Conservation (phyloP, 1,140 invertebrate species). For the Mycetomoellerius zeteki region DNA sequence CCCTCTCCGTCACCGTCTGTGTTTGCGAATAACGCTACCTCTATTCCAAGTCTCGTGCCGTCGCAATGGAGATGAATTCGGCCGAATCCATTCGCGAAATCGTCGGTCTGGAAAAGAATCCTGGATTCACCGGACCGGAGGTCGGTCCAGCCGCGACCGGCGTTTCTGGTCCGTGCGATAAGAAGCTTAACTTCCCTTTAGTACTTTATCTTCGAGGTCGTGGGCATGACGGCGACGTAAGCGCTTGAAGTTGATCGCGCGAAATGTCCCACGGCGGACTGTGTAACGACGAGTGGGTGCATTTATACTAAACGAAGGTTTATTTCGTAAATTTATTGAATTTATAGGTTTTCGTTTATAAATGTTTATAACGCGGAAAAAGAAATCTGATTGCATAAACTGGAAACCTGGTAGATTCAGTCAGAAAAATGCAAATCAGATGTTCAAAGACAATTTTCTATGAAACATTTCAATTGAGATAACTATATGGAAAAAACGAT, state of each 20-base stretch:
- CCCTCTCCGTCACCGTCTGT: conserved; percentile 14
- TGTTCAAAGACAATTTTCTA: no score
- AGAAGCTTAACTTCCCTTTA: conserved; percentile 58
- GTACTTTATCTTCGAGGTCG: conserved; percentile 49
- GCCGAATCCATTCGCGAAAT: conserved; percentile 41
- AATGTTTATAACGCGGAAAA: neutral
- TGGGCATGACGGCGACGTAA: conserved; percentile 13
- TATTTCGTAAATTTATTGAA: conserved; percentile 2
- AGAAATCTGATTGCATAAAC: no score
- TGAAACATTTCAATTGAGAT: no score
- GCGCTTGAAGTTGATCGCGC: conserved; percentile 43
- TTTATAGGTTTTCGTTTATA: neutral
- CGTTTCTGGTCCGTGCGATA: conserved; percentile 54
- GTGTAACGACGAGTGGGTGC: neutral
- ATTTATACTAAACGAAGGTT: neutral
- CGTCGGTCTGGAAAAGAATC: conserved; percentile 28
- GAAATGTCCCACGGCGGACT: neutral
- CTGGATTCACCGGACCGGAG: conserved; percentile 10
- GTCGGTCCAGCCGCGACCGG: conserved; percentile 23
- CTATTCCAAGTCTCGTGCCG: neutral
- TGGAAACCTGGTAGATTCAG: no score
- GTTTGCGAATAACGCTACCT: conserved; percentile 41
- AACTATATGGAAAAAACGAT: no score
- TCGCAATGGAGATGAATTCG: conserved; percentile 52
- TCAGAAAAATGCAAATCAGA: no score